Conservation (phyloP, 2,888 invertebrate genomes). For the Liopterus haemorrhoidalis region DNA sequence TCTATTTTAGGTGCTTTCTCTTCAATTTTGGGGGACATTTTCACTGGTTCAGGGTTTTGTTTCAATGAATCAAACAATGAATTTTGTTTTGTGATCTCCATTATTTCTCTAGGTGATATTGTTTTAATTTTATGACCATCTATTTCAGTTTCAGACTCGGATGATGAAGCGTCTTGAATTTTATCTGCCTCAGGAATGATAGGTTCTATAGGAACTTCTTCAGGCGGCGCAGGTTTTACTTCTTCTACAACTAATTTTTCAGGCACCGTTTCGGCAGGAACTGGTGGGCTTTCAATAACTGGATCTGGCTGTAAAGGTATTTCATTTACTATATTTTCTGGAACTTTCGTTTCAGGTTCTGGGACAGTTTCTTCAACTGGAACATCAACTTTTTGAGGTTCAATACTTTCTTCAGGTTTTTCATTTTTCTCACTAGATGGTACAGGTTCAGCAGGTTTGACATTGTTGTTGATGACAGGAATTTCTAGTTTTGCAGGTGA, state of each 20-base stretch:
- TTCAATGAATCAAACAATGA: conserved; percentile 24
- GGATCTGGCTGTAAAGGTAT: not conserved
- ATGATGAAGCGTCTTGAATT: conserved; percentile 39
- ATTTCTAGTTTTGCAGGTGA: conserved; percentile 34
- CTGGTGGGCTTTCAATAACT: conserved; percentile 1
- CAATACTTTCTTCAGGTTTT: conserved; percentile 47
- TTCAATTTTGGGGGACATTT: conserved; percentile 11
- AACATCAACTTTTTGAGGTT: conserved; percentile 10
- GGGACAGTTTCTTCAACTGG: not conserved
- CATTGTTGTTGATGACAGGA: conserved; percentile 22
- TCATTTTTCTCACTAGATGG: conserved; percentile 39
- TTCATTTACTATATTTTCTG: not conserved
- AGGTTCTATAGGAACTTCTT: conserved; percentile 21
- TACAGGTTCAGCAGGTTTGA: conserved; percentile 14
- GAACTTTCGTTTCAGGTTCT: not conserved
- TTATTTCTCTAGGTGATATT: conserved; percentile 43
- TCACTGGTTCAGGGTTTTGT: conserved; percentile 23
- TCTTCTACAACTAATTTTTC: conserved; percentile 13
- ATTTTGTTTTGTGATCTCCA: conserved; percentile 36
- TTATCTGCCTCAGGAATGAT: conserved; percentile 3
- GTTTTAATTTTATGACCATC: conserved; percentile 47
- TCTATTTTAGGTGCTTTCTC: conserved; percentile 26
- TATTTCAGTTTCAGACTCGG: conserved; percentile 47
- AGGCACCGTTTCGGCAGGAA: conserved; percentile 3
- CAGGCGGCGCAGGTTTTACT: conserved; percentile 24